Base-by-base conservation (phyloP, 2,888 invertebrate genomes). In the Andrena bucephala region DNA sequence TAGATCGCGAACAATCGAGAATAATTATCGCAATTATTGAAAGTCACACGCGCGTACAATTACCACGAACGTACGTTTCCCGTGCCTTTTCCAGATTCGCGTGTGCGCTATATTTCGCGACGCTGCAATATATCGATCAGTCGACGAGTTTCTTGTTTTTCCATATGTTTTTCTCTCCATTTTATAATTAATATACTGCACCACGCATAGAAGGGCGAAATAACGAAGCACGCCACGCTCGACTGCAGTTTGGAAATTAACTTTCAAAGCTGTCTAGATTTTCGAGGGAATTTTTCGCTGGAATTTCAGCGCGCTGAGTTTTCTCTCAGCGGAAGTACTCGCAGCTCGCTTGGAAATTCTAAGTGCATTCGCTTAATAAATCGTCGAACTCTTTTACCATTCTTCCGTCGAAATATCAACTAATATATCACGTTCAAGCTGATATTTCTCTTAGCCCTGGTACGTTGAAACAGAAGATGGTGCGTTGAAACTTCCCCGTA, bases 51-150 rank as follows among this genome's bases (percentile, higher is more conserved):
- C 50, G 13, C 8, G 70, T 20, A 20, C 76, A 72, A 76, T 83
- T 76, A 69, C 54, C 50, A 62, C 36, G 31, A 24, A 24, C 48
- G 7, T 24, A 6, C 29, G 52, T 59, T 66, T 27, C 52, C 67
- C 13, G 6, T 33, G 24, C 5, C 27, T 70, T 52, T 80, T 67
- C 63, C 67, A 36, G 50, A 66, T 59, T 77, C 54, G 71, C 80
- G 71, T 76, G 73, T 48, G 52, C 27, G 27, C 68, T 36, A 36
- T 31, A 52, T 59, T 66, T 83, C 48, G 33, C 76, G 31, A 68
- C 76, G 76, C 69, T 76, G 81, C 81, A 54, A 50, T 52, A 72
- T 81, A 81, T 83, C 71, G 82, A 83, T 71, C 67, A 60, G 75
- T 7, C 63, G 59, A 24, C 1, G 31, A 20, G 60, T 67, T 66